phyloP scores from a whole-genome alignment of 2,888 invertebrate genomes.

The Corbicula japonica region DNA sequence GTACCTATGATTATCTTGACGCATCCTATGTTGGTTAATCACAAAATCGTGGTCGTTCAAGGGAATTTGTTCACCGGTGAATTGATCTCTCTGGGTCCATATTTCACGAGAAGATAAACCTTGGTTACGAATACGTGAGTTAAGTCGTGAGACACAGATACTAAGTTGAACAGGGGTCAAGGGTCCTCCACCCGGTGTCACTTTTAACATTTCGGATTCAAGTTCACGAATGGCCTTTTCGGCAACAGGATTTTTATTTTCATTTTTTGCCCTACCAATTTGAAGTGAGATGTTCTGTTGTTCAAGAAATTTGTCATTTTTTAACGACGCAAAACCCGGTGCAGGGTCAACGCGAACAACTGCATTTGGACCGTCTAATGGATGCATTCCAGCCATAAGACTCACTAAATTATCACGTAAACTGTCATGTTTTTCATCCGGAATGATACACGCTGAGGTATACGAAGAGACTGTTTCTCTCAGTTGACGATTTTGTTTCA shows the following conservation, averaged over 20 bases:
- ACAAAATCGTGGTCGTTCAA: slow-evolving; percentile 54
- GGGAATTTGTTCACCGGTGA: slow-evolving; percentile 61
- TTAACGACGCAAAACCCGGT: too few species aligned
- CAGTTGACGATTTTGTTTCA: slow-evolving; percentile 61
- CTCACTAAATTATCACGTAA: slow-evolving; percentile 27
- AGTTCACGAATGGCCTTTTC: slow-evolving; percentile 71
- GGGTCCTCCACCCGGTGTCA: slow-evolving; percentile 49
- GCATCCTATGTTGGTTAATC: slow-evolving; percentile 49
- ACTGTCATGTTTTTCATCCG: slow-evolving; percentile 45
- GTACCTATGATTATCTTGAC: too few species aligned
- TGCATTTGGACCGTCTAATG: slow-evolving; percentile 26
- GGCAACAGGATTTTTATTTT: slow-evolving; percentile 69
- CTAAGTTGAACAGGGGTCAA: slow-evolving; percentile 40
- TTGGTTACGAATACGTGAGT: slow-evolving; percentile 49
- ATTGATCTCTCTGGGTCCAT: slow-evolving; percentile 64
- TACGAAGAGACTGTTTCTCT: slow-evolving; percentile 52
- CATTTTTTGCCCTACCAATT: slow-evolving; percentile 42
- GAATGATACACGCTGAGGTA: slow-evolving; percentile 39
- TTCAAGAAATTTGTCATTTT: too few species aligned
- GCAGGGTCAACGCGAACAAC: too few species aligned
- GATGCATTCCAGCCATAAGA: background rate
- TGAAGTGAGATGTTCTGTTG: too few species aligned
- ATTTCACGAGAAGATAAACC: slow-evolving; percentile 66
- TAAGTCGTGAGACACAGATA: slow-evolving; percentile 50
- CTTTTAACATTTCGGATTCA: slow-evolving; percentile 60